Evolutionary conservation across 1,140 invertebrate species (phyloP).

Genomic region (Pseudoatta argentina): DNA sequence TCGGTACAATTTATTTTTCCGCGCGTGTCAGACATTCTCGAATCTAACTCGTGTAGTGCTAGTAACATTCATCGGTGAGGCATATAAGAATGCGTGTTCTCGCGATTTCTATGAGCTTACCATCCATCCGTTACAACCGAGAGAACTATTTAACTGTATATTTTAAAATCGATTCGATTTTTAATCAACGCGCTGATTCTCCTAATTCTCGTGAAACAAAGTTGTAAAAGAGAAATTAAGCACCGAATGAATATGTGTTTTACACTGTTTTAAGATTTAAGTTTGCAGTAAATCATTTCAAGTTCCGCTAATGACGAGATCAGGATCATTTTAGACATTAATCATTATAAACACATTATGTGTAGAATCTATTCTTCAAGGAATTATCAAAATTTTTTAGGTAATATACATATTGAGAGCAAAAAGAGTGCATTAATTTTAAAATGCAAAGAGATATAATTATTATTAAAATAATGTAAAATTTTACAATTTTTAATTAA

Average conservation of each 20-base stretch:
- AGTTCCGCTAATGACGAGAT: conserved; percentile 14
- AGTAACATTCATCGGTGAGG: not conserved
- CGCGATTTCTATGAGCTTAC: conserved; percentile 13
- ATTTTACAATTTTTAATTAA: not conserved
- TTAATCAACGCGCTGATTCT: not conserved
- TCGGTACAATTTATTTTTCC: conserved; percentile 10
- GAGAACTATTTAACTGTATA: not conserved
- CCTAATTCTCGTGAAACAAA: not conserved
- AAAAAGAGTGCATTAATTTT: not conserved
- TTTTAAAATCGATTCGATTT: conserved; percentile 37
- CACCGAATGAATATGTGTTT: not conserved
- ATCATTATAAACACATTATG: not conserved
- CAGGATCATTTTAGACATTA: conserved; percentile 1
- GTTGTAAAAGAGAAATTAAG: conserved; percentile 55
- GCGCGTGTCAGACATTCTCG: conserved; percentile 27
- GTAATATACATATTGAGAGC: not conserved
- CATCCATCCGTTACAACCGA: conserved; percentile 2
- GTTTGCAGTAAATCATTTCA: conserved; percentile 44
- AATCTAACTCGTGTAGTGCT: not conserved
- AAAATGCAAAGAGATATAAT: not conserved
- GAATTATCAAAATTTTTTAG: not conserved
- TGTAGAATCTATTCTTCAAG: not conserved
- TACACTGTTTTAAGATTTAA: conserved; percentile 7
- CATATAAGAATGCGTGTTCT: not conserved
- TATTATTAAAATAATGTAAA: not conserved